A percentile compares a stretch with the other conserved stretches of the same genome.
These are phyloP conservation scores for Troides aeacus DNA, from an alignment of 2,888 invertebrate genomes.

Conservation along the genomic window DNA sequence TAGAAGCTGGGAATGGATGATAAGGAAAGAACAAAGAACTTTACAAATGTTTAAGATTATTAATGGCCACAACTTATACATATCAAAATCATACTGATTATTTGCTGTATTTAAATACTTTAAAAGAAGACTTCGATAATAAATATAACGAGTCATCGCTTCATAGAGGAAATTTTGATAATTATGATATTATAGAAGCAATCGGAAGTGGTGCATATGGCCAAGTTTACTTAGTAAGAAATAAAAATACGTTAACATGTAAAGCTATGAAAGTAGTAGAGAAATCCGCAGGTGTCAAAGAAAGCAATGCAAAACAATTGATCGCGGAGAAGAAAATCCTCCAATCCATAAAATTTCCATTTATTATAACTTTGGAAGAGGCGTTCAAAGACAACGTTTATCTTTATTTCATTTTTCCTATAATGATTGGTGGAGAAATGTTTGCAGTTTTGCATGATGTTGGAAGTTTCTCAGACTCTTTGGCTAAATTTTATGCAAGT, in stretches of 20 bases:
- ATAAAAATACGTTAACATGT: constrained; percentile 82
- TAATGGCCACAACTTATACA: constrained; percentile 57
- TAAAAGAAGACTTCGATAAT: constrained; percentile 58
- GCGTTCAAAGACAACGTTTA: constrained; percentile 92
- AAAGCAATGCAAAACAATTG: constrained; percentile 93
- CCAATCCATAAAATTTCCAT: constrained; percentile 90
- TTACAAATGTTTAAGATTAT: constrained; percentile 35
- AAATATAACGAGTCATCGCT: constrained; percentile 42
- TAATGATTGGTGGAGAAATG: constrained; percentile 91
- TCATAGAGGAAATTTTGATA: constrained; percentile 55
- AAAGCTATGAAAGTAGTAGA: constrained; percentile 94
- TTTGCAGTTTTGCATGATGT: constrained; percentile 86
- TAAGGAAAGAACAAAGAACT: constrained; percentile 27
- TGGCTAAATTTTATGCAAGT: constrained; percentile 92
- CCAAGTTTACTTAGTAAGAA: constrained; percentile 86
- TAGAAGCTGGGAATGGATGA: background rate
- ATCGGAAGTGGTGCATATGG: constrained; percentile 95
- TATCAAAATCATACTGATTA: constrained; percentile 60
- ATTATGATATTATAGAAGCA: constrained; percentile 87
- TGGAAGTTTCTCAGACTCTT: constrained; percentile 84
- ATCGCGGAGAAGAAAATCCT: constrained; percentile 93
- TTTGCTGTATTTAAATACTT: constrained; percentile 56
- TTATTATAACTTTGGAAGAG: constrained; percentile 88
- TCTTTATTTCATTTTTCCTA: constrained; percentile 91
- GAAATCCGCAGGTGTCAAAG: constrained; percentile 91